phyloP scores from a whole-genome alignment of 2,888 invertebrate species.

The Mesorhabditis belari region DNA sequence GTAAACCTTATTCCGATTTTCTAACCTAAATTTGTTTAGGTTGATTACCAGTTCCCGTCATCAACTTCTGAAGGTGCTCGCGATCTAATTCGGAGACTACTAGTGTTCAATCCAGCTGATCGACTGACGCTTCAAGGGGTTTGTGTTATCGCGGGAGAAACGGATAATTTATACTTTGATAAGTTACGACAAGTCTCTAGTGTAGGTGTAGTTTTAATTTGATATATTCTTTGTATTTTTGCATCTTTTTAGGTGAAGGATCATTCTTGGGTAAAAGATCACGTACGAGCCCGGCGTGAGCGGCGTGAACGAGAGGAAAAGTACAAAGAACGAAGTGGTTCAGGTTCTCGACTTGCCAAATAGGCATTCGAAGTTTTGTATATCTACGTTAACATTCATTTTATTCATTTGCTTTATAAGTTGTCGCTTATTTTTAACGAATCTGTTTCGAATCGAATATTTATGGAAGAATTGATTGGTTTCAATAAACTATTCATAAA shows the following conservation, averaged over 20 bases:
- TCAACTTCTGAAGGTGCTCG: neutral
- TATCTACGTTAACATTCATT: too few species aligned
- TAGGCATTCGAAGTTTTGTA: too few species aligned
- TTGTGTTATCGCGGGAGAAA: neutral
- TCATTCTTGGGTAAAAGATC: slow-evolving; percentile 32
- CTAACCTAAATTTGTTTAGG: neutral
- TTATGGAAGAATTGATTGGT: too few species aligned
- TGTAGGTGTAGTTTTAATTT: neutral
- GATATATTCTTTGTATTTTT: neutral
- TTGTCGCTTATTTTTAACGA: too few species aligned
- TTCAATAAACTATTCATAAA: too few species aligned
- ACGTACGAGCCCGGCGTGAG: slow-evolving; percentile 8
- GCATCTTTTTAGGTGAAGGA: slow-evolving; percentile 25
- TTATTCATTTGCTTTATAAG: too few species aligned
- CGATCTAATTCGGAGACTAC: neutral
- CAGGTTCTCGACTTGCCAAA: too few species aligned
- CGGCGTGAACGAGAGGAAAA: too few species aligned
- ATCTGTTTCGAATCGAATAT: too few species aligned
- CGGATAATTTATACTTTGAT: neutral
- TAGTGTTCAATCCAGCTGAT: neutral
- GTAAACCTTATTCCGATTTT: slow-evolving; percentile 19
- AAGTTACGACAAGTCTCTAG: neutral
- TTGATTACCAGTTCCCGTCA: neutral
- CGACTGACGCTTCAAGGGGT: neutral
- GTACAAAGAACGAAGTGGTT: too few species aligned